Conservation (phyloP, 2,113 vertebrate genomes). For the Rhynchomys soricoides region DNA sequence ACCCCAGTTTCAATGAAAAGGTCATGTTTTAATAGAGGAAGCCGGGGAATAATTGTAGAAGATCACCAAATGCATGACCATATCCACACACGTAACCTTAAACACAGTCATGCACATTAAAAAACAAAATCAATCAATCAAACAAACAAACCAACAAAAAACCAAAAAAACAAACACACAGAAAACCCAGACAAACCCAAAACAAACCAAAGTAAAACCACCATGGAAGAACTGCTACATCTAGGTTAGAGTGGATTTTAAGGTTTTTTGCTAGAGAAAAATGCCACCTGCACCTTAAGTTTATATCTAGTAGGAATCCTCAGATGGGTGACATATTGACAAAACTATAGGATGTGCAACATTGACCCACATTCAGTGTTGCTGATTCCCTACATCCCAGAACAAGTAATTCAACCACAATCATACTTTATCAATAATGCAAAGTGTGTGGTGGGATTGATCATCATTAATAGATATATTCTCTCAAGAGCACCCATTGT, state of each 20-base stretch:
- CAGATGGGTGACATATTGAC: neutral
- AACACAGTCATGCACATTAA: neutral
- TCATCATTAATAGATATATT: constrained; percentile 29
- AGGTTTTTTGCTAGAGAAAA: neutral
- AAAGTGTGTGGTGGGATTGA: neutral
- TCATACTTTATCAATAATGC: constrained; percentile 16
- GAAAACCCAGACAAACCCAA: neutral
- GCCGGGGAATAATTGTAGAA: neutral
- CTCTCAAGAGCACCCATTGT: neutral
- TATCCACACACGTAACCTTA: too few species aligned
- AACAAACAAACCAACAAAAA: neutral
- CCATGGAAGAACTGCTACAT: neutral
- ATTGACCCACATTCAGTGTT: neutral
- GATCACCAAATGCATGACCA: too few species aligned
- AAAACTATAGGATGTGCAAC: neutral
- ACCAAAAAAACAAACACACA: neutral
- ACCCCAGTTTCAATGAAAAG: neutral
- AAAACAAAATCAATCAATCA: neutral
- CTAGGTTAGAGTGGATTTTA: neutral
- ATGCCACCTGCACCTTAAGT: neutral
- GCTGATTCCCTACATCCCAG: neutral
- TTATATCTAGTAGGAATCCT: neutral
- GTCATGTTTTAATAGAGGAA: neutral
- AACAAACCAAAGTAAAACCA: neutral
- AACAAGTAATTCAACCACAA: constrained; percentile 59